Evolutionary conservation across 1,140 invertebrate genomes (phyloP).

Genomic region (Helicoverpa zea): DNA sequence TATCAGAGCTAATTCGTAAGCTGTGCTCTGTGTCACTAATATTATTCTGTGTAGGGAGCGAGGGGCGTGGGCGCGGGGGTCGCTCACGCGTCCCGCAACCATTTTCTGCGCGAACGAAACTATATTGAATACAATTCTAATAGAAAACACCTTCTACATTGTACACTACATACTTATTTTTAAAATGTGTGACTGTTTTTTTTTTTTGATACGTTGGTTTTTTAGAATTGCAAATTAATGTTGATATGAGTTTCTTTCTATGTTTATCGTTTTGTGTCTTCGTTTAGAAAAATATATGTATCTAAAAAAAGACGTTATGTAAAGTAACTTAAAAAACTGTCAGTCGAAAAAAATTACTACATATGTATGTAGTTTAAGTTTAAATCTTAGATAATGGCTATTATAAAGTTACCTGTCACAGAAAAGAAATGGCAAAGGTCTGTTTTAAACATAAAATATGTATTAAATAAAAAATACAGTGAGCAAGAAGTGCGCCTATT

Average conservation of each 20-base stretch:
- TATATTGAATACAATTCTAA: conserved; percentile 81
- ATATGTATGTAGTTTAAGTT: too few species aligned
- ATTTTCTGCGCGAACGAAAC: conserved; percentile 81
- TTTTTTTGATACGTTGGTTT: too few species aligned
- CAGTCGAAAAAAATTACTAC: too few species aligned
- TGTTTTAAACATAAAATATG: neutral
- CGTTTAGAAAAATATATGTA: too few species aligned
- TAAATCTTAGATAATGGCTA: too few species aligned
- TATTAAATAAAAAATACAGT: neutral
- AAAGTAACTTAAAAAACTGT: too few species aligned
- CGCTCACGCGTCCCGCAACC: conserved; percentile 67
- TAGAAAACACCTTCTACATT: conserved; percentile 70
- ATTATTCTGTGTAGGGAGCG: conserved; percentile 43
- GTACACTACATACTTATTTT: conserved; percentile 36
- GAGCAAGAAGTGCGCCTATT: conserved; percentile 55
- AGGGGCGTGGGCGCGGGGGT: conserved; percentile 43
- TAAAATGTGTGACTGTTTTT: neutral
- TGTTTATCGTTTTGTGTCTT: too few species aligned
- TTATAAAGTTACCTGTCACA: neutral
- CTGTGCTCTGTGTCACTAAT: conserved; percentile 27
- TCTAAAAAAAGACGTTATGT: too few species aligned
- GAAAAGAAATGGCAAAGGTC: neutral
- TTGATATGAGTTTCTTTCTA: too few species aligned
- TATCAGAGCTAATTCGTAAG: conserved; percentile 33
- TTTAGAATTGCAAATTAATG: too few species aligned